Base-by-base conservation (phyloP, 2,113 vertebrate species). In the Puma concolor region DNA sequence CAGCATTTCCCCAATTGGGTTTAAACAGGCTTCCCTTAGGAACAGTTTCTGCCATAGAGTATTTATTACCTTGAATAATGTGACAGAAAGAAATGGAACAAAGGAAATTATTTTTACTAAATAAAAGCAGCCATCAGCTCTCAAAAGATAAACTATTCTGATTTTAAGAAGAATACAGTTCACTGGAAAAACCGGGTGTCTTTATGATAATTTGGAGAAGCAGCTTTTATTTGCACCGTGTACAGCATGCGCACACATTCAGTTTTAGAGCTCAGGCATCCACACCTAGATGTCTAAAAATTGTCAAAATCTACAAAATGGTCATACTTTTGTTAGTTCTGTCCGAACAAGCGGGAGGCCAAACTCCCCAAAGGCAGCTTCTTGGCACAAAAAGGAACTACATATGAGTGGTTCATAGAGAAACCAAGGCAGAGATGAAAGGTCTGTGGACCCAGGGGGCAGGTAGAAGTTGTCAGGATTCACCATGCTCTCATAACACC, bases 31-130 rank as follows among this genome's bases (percentile, higher is more conserved):
- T 94, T 96, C 93, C 86, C 95, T 90, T 69, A 97, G 94, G 97
- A 96, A 74, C 50, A 88, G 44, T 96, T 95, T 96, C 89, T 98
- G 88, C 91, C 90, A 77, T 16, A 23, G 80, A 92, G 83, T 95
- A 94, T 97, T 98, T 96, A 96, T 98, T 97, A 97, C 81, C 87
- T 94, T 95, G 96, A 98, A 96, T 97, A 97, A 97, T 97, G 69
- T 96, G 97, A 91, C 88, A 96, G 94, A 96, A 77, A 94, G 54
- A 96, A 98, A 92, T 90, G 79, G 96, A 97, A 96, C 69, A 96
- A 97, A 97, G 90, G 50, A 96, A 90, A 95, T 94, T 52, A 82
- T 97, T 96, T 96, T 98, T 96, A 44, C 92, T 97, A 94, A 98
- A 97, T 96, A 97, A 98, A 98, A 97, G 82, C 95, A 98, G 76